phyloP scores from a whole-genome alignment of 2,113 vertebrate genomes.

The Xenus cinereus region DNA sequence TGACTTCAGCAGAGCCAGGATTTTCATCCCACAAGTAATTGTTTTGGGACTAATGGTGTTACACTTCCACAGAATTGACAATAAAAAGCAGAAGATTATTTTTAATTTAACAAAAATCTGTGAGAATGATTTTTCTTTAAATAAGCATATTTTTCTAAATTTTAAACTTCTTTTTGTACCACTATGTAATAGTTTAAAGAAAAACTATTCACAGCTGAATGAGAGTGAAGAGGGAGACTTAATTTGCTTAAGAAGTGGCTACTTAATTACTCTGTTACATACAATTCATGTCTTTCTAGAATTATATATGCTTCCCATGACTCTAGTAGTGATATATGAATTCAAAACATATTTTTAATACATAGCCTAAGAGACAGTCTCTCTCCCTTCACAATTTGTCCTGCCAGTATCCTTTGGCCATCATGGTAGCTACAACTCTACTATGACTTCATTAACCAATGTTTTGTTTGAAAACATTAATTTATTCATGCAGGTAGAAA shows the following conservation, averaged over 20 bases:
- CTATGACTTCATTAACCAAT: not conserved
- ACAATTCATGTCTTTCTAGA: not conserved
- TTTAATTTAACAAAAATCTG: not conserved
- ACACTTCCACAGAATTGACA: not conserved
- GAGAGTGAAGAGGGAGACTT: not conserved
- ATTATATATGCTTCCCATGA: not conserved
- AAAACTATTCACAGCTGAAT: not conserved
- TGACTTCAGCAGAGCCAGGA: not conserved
- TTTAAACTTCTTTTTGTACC: not conserved
- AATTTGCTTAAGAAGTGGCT: not conserved
- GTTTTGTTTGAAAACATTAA: not conserved
- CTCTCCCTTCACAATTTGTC: not conserved
- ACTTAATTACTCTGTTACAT: not conserved
- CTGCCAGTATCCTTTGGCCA: not conserved
- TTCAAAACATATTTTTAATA: not conserved
- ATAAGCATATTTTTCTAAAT: not conserved
- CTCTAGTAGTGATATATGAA: not conserved
- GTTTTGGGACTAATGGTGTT: not conserved
- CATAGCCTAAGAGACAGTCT: not conserved
- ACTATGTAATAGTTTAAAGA: not conserved
- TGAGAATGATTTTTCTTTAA: not conserved
- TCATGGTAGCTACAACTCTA: not conserved
- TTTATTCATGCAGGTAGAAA: not conserved
- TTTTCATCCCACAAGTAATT: not conserved
- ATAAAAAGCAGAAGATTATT: not conserved